These are phyloP conservation scores for Sakesphorus luctuosus DNA, from an alignment of 2,113 vertebrate species.

Conservation along the genomic window DNA sequence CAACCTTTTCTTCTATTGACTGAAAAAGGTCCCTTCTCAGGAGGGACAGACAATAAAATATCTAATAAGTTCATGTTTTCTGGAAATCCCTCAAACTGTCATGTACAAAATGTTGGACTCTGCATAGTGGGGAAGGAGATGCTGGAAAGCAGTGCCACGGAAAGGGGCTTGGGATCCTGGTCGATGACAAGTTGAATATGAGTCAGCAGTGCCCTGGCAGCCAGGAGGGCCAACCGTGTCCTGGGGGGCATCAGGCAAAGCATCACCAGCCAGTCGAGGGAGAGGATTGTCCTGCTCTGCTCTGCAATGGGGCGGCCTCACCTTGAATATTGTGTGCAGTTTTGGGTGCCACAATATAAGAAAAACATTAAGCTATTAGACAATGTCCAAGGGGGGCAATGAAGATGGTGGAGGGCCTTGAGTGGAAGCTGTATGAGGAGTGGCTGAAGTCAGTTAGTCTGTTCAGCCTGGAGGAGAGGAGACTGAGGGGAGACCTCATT, in stretches of 20 bases:
- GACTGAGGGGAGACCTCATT: background rate
- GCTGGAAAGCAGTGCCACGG: background rate
- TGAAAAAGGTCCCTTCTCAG: background rate
- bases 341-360: background rate
- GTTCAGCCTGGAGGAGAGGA: background rate
- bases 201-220: background rate
- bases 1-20: background rate
- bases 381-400: background rate
- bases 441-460: background rate
- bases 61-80: background rate
- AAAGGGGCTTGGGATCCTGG: background rate
- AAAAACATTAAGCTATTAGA: background rate
- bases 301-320: background rate
- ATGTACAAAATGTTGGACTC: background rate
- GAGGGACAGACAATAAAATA: background rate
- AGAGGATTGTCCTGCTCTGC: no score
- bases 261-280: background rate
- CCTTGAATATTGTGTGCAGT: background rate
- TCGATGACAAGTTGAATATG: background rate
- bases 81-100: background rate
- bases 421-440: background rate
- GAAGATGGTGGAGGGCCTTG: background rate
- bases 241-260: background rate
- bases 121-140: background rate
- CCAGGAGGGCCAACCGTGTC: background rate